phyloP scores from a whole-genome alignment of 2,113 vertebrate genomes.

The Sardina pilchardus region DNA sequence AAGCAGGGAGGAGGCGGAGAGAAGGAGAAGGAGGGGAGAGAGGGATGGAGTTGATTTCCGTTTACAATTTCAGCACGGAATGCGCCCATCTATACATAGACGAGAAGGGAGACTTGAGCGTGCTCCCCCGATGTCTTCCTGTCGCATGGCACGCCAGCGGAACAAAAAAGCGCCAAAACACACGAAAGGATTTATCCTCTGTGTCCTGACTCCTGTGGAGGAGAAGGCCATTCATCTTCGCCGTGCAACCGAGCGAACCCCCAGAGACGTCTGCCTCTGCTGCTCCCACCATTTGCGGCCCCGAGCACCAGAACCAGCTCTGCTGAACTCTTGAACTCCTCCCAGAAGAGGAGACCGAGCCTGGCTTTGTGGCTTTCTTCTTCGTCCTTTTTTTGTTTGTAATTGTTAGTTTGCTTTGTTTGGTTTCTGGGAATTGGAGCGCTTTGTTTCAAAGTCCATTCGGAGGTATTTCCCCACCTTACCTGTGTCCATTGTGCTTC shows the following conservation, averaged over 20 bases:
- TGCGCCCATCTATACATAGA: constrained; percentile 1
- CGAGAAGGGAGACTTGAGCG: neutral
- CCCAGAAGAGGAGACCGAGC: neutral
- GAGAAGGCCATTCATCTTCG: neutral
- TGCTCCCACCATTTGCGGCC: neutral
- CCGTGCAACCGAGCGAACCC: neutral
- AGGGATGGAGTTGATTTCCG: constrained; percentile 4
- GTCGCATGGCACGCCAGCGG: neutral
- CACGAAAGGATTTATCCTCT: neutral
- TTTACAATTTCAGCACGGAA: neutral
- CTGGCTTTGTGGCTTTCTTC: neutral
- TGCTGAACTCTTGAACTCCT: neutral
- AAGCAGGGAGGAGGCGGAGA: neutral
- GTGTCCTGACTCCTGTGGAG: neutral
- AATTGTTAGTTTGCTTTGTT: neutral
- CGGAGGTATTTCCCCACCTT: neutral
- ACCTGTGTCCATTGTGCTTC: neutral
- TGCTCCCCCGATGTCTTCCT: neutral
- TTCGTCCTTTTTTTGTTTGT: neutral
- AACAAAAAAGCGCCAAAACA: neutral
- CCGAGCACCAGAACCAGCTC: neutral
- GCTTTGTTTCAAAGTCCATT: neutral
- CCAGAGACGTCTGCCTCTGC: neutral
- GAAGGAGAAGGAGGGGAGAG: neutral
- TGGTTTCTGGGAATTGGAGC: neutral